A percentile compares a stretch with the other conserved stretches of the same genome.
Conservation (phyloP, 2,888 invertebrate genomes). For the Muschampia plurimacula region DNA sequence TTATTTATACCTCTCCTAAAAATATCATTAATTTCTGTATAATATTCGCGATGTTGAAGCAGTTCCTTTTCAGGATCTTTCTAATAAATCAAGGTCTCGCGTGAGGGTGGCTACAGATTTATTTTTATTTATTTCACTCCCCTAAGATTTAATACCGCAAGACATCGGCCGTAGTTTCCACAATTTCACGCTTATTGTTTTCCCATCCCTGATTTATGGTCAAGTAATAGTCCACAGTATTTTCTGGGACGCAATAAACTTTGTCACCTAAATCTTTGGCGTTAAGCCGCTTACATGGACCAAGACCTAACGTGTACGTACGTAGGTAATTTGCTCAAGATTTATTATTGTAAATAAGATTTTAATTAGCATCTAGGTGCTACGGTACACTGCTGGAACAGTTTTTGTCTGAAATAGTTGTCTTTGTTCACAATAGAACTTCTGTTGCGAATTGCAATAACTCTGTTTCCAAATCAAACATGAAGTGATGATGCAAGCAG, state of each 20-base stretch:
- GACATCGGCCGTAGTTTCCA: constrained; percentile 83
- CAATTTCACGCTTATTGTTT: constrained; percentile 86
- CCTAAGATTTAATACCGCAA: constrained; percentile 82
- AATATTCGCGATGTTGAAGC: constrained; percentile 14
- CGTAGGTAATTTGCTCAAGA: constrained; percentile 9
- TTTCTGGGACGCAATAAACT: constrained; percentile 82
- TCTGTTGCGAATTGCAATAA: too few relatives aligned
- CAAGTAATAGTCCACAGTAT: constrained; percentile 82
- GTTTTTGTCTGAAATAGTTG: not conserved
- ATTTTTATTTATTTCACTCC: constrained; percentile 85
- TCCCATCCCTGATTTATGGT: constrained; percentile 85
- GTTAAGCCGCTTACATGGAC: constrained; percentile 75
- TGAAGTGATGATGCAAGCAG: not conserved
- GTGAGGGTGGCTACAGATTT: constrained; percentile 76
- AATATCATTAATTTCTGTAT: constrained; percentile 1
- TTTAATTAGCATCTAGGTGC: not conserved
- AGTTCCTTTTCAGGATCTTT: constrained; percentile 51
- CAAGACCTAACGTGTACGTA: constrained; percentile 27
- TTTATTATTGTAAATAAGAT: constrained; percentile 15
- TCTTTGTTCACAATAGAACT: not conserved
- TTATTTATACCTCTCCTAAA: not conserved
- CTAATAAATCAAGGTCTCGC: constrained; percentile 79
- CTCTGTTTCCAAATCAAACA: too few relatives aligned
- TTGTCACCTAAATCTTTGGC: constrained; percentile 84
- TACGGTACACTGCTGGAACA: not conserved